Conservation (phyloP, 1,140 invertebrate genomes). For the Leptopilina boulardi region DNA sequence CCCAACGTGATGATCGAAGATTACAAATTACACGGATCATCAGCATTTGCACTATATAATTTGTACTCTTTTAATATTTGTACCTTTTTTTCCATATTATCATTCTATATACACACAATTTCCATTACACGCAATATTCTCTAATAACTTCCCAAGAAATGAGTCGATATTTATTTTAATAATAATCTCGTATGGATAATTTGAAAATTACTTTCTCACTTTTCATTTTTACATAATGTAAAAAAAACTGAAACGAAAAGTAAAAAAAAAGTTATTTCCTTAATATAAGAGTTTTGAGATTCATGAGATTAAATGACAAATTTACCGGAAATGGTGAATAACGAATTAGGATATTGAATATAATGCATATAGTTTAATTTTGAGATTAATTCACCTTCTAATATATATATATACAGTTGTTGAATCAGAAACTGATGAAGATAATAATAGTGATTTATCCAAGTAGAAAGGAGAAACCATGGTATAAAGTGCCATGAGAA, state of each 20-base stretch:
- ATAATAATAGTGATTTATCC: slow-evolving; percentile 24
- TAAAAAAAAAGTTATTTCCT: too few relatives aligned
- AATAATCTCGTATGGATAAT: neutral
- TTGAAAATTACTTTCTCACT: neutral
- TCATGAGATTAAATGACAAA: too few relatives aligned
- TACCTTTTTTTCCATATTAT: neutral
- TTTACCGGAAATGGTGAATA: neutral
- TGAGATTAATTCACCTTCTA: slow-evolving; percentile 10
- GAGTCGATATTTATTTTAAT: neutral
- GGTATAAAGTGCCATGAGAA: neutral
- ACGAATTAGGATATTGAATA: neutral
- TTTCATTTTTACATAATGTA: too few relatives aligned
- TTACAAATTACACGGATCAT: slow-evolving; percentile 19
- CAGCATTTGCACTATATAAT: neutral
- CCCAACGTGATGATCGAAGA: neutral
- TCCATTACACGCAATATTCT: slow-evolving; percentile 1
- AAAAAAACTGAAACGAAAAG: too few relatives aligned
- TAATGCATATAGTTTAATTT: neutral
- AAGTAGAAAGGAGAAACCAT: slow-evolving; percentile 31
- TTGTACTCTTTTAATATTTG: neutral
- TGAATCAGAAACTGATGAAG: slow-evolving; percentile 30
- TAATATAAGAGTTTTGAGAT: too few relatives aligned
- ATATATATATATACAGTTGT: too few relatives aligned
- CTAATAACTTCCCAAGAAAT: neutral
- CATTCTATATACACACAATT: neutral